These are phyloP conservation scores for Nudaria mundana DNA, from an alignment of 2,888 invertebrate species.

Conservation along the genomic window DNA sequence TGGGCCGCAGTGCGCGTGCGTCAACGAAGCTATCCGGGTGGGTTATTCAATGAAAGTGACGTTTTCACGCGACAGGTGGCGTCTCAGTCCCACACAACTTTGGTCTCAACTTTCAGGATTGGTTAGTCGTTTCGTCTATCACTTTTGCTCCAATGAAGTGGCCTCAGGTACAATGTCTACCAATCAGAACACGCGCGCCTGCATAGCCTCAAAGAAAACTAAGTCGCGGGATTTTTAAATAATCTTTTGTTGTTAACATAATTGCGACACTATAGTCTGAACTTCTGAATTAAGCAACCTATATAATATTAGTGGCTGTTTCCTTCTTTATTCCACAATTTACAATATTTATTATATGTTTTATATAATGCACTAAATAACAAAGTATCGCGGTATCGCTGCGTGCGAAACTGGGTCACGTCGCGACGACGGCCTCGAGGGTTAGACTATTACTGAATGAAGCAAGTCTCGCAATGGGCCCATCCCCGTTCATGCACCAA, in stretches of 20 bases:
- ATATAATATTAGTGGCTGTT: no score
- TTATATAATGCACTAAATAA: conserved; percentile 6
- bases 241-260: conserved; percentile 30
- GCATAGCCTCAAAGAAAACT: conserved; percentile 32
- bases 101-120: conserved; percentile 40
- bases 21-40: conserved; percentile 71
- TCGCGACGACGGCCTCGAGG: conserved; percentile 67
- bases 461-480: conserved; percentile 63
- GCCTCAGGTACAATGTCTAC: conserved; percentile 32
- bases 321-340: no score
- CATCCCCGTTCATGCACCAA: conserved; percentile 72
- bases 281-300: conserved; percentile 13
- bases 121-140: conserved; percentile 35
- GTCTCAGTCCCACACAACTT: conserved; percentile 59
- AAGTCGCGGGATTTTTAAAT: conserved; percentile 56
- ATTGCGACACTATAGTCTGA: conserved; percentile 24
- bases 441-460: conserved; percentile 75
- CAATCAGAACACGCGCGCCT: conserved; percentile 56
- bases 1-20: conserved; percentile 80
- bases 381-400: conserved; percentile 24
- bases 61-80: conserved; percentile 73
- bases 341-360: conserved; percentile 11
- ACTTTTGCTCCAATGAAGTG: conserved; percentile 52
- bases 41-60: conserved; percentile 74
- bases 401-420: conserved; percentile 63